Evolutionary conservation across 1,140 invertebrate species (phyloP).

Genomic region (Rhysida immarginata): DNA sequence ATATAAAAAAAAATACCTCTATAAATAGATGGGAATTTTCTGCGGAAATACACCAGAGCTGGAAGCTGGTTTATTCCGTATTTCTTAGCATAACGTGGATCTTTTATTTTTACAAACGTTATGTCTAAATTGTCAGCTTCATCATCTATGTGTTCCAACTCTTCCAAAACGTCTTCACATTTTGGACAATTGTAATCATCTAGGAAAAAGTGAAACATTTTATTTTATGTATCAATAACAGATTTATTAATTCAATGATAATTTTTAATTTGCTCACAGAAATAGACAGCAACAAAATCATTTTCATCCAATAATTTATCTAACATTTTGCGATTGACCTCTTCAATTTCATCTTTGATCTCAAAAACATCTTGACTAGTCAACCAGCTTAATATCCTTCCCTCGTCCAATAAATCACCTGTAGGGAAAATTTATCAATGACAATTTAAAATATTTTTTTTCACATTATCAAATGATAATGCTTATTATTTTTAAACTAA

Average conservation of each 20-base stretch:
- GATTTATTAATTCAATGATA: too few species aligned
- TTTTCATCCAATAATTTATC: constrained; percentile 86
- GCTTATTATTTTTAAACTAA: too few species aligned
- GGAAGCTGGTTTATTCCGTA: constrained; percentile 88
- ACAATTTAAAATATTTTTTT: too few species aligned
- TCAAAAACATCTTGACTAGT: constrained; percentile 90
- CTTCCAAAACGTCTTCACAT: constrained; percentile 59
- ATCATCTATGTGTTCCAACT: constrained; percentile 78
- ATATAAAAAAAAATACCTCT: too few species aligned
- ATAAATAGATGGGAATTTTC: constrained; percentile 85
- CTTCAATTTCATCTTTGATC: constrained; percentile 90
- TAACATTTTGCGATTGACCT: constrained; percentile 87
- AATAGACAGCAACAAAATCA: constrained; percentile 86
- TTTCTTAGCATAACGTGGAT: constrained; percentile 76
- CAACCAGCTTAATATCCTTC: constrained; percentile 70
- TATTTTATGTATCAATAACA: too few species aligned
- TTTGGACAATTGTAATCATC: constrained; percentile 49
- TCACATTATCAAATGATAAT: too few species aligned
- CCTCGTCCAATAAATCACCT: constrained; percentile 71
- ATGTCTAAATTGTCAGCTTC: constrained; percentile 89
- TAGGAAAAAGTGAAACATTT: constrained; percentile 24
- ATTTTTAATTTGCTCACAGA: constrained; percentile 51
- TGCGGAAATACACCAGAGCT: constrained; percentile 82
- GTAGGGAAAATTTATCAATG: constrained; percentile 1
- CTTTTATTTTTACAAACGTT: constrained; percentile 87